Base-by-base conservation (phyloP, 1,140 invertebrate species). In the Sinella curviseta region DNA sequence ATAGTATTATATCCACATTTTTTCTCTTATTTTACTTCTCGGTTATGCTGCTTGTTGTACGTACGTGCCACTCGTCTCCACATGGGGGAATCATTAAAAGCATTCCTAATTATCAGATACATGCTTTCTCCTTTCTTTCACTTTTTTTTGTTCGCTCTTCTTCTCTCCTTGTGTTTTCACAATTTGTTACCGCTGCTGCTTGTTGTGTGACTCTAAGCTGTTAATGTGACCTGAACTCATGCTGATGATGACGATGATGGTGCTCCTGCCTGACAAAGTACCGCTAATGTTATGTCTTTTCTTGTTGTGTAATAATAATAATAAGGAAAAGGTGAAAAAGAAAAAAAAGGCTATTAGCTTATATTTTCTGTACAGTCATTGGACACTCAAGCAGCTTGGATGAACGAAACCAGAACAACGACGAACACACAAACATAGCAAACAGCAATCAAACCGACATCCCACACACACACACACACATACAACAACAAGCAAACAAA, bases 61-160 rank as follows among this genome's bases (percentile, higher is more conserved):
- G 57, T n/a, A 60, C 57, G 57, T 60, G 57, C 57, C 78, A 79
- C 77, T 80, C 39, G 39, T 48, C 77, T 65, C 78, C 67, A 76
- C 39, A 77, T 74, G 60, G 74, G 78, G 77, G 77, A 82, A 80
- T 82, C 81, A 82, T 82, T 82, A 82, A 82, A 82, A 82, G 81
- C 78, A 57, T 82, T 78, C 74, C 79, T 82, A 82, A 82, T 82
- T 82, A 82, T 82, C 81, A 82, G 81, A 82, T 82, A 70, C 26
- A 70, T 70, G 65, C n/a, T 31, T 70, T 70, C 26, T 48, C 8
- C 20, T 12, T 48, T 81, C 76, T 48, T 48, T n/a, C n/a, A n/a
- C n/a, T n/a, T 48, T 48, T 20, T 48, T 48, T 48, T 48, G 8
- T 48, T 20, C 8, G 39, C 39, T 48, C 39, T 48, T 48, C 8